Evolutionary conservation across 2,113 vertebrate species (phyloP).

Genomic region (Gavialis gangeticus): DNA sequence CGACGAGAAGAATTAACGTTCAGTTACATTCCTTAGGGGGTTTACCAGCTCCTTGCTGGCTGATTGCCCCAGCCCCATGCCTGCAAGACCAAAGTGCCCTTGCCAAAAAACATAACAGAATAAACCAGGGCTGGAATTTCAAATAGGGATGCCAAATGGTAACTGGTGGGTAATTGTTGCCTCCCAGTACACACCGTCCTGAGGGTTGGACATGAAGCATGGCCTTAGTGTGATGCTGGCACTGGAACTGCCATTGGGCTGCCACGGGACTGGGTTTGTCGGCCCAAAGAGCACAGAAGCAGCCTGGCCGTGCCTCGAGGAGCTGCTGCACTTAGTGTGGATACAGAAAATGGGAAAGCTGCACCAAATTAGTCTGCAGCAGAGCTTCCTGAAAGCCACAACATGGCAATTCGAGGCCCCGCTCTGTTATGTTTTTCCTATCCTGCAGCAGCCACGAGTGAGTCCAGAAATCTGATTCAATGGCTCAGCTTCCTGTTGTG

Average conservation of each 20-base stretch:
- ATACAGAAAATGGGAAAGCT: slow-evolving; percentile 46
- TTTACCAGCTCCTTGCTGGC: background rate
- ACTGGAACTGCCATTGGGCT: background rate
- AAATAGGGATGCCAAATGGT: background rate
- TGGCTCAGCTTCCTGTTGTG: slow-evolving; percentile 7
- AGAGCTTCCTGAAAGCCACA: background rate
- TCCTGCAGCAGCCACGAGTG: background rate
- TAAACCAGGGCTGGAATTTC: background rate
- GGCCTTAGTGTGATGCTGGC: background rate
- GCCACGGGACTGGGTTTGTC: background rate
- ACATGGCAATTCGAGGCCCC: background rate
- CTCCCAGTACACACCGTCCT: background rate
- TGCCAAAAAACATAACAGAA: background rate
- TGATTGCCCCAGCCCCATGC: fast-evolving
- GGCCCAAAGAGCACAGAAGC: background rate
- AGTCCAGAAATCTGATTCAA: slow-evolving; percentile 4
- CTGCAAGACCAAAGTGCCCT: background rate
- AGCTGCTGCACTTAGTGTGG: slow-evolving; percentile 14
- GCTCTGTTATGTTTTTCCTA: background rate
- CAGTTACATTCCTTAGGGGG: fast-evolving
- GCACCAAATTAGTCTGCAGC: slow-evolving; percentile 8
- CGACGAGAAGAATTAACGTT: background rate
- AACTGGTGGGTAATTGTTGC: background rate
- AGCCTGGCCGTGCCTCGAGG: background rate
- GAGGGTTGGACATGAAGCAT: background rate